Conservation (phyloP, 1,140 invertebrate species). For the Triops cancriformis region DNA sequence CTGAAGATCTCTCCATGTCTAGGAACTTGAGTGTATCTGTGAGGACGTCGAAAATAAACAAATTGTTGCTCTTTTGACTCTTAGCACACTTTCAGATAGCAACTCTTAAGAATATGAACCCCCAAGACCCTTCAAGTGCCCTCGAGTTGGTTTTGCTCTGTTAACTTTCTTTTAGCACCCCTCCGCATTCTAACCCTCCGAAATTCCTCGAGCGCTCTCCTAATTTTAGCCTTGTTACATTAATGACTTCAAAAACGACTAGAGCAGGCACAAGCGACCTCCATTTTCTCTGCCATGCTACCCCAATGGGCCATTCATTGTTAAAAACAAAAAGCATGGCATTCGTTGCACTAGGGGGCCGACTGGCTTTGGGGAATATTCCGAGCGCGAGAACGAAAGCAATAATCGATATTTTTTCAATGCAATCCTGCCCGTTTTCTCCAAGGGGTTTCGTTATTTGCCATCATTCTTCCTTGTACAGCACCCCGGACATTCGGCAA, state of each 20-base stretch:
- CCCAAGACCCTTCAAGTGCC: background rate
- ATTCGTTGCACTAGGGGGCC: background rate
- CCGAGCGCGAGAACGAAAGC: background rate
- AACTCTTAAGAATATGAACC: background rate
- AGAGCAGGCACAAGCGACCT: background rate
- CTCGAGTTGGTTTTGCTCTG: background rate
- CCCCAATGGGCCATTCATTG: background rate
- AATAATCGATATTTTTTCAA: background rate
- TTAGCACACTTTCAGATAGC: background rate
- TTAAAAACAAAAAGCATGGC: background rate
- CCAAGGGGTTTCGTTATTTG: background rate
- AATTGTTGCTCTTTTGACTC: background rate
- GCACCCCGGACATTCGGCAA: background rate
- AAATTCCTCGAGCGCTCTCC: background rate
- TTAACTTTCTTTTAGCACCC: background rate
- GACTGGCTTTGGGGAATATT: background rate
- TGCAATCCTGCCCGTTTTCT: background rate
- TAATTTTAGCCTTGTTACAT: constrained; percentile 11
- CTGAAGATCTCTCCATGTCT: too few relatives aligned
- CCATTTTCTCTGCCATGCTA: background rate
- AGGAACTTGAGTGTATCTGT: too few relatives aligned
- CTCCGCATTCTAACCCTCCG: background rate
- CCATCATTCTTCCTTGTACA: background rate
- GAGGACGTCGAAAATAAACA: background rate
- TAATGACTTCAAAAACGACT: background rate